These are phyloP conservation scores for Anser cygnoides DNA, from an alignment of 2,113 vertebrate genomes.

Conservation along the genomic window DNA sequence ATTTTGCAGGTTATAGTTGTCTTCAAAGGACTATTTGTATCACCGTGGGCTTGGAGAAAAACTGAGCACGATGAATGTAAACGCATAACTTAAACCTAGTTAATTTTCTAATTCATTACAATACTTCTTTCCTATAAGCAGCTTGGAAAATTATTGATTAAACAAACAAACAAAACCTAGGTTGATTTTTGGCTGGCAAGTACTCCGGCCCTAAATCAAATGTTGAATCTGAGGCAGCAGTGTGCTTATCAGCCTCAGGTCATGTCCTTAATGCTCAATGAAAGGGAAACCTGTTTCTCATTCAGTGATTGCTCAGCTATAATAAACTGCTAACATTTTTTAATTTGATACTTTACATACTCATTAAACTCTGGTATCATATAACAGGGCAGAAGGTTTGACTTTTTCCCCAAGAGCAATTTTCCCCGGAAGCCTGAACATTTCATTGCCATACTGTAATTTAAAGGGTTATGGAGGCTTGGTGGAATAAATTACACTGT, in stretches of 20 bases:
- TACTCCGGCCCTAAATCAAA: slow-evolving; percentile 49
- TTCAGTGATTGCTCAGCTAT: slow-evolving; percentile 72
- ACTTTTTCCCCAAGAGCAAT: slow-evolving; percentile 58
- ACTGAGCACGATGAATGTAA: slow-evolving; percentile 9
- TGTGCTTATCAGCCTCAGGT: slow-evolving; percentile 62
- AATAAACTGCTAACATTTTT: slow-evolving; percentile 71
- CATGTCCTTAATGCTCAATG: slow-evolving; percentile 71
- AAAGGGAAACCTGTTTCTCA: slow-evolving; percentile 73
- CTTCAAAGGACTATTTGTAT: slow-evolving; percentile 11
- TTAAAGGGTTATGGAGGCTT: slow-evolving; percentile 42
- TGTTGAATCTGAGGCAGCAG: slow-evolving; percentile 45
- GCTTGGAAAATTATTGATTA: slow-evolving; percentile 61
- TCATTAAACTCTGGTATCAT: slow-evolving; percentile 66
- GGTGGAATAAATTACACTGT: slow-evolving; percentile 39
- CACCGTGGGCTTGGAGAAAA: neutral
- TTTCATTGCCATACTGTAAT: slow-evolving; percentile 54
- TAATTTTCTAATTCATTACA: slow-evolving; percentile 64
- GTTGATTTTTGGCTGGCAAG: slow-evolving; percentile 18
- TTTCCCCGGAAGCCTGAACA: slow-evolving; percentile 58
- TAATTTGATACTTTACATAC: slow-evolving; percentile 75
- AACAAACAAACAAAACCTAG: slow-evolving; percentile 55
- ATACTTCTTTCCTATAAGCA: slow-evolving; percentile 30
- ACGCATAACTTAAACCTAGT: slow-evolving; percentile 38
- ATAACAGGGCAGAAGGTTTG: slow-evolving; percentile 62
- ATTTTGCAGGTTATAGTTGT: neutral